phyloP scores from a whole-genome alignment of 2,797 vertebrate species.

The Poecilia gillii region DNA sequence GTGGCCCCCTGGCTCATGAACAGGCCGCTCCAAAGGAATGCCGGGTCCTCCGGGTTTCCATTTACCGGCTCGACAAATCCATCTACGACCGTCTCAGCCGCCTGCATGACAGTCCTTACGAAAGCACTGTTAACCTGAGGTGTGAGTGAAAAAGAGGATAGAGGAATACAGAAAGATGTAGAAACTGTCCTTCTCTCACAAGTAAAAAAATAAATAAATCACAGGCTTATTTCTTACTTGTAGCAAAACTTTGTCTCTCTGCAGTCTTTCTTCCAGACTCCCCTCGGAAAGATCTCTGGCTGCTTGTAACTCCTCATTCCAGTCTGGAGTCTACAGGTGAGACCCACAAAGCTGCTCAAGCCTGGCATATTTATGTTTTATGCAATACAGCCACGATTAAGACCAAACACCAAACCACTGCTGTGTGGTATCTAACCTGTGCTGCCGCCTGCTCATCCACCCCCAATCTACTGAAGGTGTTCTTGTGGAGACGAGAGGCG shows the following conservation, averaged over 20 bases:
- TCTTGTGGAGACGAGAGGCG: constrained; percentile 76
- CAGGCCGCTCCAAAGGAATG: constrained; percentile 82
- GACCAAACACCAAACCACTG: neutral
- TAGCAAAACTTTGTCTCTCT: constrained; percentile 78
- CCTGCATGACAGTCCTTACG: constrained; percentile 76
- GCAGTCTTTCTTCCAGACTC: constrained; percentile 80
- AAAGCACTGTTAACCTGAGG: constrained; percentile 84
- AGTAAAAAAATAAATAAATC: neutral
- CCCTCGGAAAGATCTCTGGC: constrained; percentile 80
- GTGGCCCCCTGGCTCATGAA: constrained; percentile 81
- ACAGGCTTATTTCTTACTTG: constrained; percentile 68
- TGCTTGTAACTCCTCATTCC: constrained; percentile 86
- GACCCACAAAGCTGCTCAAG: constrained; percentile 8
- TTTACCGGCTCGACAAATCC: constrained; percentile 82
- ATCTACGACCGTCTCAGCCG: constrained; percentile 79
- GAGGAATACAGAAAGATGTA: neutral
- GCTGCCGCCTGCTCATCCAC: constrained; percentile 74
- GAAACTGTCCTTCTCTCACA: neutral
- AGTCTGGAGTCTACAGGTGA: constrained; percentile 77
- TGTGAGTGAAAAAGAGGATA: neutral
- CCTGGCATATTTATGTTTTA: neutral
- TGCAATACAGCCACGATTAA: neutral
- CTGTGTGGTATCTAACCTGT: constrained; percentile 68
- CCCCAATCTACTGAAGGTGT: constrained; percentile 77
- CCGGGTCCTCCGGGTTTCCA: constrained; percentile 77